These are phyloP conservation scores for Zenarchopterus dispar DNA, from an alignment of 2,797 vertebrate genomes.

Conservation along the genomic window DNA sequence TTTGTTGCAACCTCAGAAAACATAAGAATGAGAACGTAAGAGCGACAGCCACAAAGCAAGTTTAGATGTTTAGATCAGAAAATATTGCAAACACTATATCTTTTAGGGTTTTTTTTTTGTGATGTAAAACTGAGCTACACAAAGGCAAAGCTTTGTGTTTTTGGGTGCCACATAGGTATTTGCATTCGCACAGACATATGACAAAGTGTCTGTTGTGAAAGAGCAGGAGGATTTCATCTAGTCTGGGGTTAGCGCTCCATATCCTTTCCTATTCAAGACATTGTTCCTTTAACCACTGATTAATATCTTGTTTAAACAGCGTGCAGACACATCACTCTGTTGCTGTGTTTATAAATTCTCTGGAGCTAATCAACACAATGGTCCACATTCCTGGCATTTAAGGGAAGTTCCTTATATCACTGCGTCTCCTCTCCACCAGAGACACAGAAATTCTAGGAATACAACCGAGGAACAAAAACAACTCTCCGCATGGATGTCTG, in stretches of 20 bases:
- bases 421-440: conserved; percentile 66
- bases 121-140: too few species aligned
- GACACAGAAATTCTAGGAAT: conserved; percentile 69
- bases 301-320: conserved; percentile 90
- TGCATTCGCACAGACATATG: conserved; percentile 60
- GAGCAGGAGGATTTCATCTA: conserved; percentile 66
- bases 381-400: conserved; percentile 80
- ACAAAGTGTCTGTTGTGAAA: conserved; percentile 55
- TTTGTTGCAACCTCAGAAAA: too few species aligned
- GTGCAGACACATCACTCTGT: conserved; percentile 76
- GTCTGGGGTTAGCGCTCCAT: conserved; percentile 74
- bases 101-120: too few species aligned
- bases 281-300: conserved; percentile 84
- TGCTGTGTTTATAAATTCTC: conserved; percentile 83
- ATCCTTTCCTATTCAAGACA: conserved; percentile 82
- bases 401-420: conserved; percentile 74
- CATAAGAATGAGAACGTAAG: too few species aligned
- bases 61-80: too few species aligned
- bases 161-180: conserved; percentile 59
- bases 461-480: conserved; percentile 65
- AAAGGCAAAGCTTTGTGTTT: conserved; percentile 24
- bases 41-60: too few species aligned
- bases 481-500: conserved; percentile 32
- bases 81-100: too few species aligned
- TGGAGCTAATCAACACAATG: conserved; percentile 86